A percentile compares a stretch with the other conserved stretches of the same genome.
These are phyloP conservation scores for Python bivittatus DNA, from an alignment of 2,113 vertebrate species.

Conservation along the genomic window DNA sequence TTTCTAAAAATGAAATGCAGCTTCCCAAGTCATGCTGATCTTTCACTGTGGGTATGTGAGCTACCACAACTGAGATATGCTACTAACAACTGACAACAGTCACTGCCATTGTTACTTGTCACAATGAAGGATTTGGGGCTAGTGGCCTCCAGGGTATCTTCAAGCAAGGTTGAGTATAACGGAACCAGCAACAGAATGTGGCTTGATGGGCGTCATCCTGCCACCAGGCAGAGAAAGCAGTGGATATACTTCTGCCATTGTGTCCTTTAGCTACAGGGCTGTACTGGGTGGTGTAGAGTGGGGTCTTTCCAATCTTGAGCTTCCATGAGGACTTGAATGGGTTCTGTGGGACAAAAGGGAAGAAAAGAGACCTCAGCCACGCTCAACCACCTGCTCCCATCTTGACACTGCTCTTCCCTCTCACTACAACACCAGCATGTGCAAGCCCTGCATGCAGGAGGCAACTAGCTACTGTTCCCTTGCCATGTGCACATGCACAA, in stretches of 20 bases:
- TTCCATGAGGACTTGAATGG: neutral
- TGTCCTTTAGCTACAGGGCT: neutral
- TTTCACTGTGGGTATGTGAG: neutral
- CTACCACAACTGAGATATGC: neutral
- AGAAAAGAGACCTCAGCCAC: too few species aligned
- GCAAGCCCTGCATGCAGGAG: neutral
- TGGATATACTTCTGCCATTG: neutral
- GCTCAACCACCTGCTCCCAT: neutral
- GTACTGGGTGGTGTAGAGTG: neutral
- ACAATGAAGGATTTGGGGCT: neutral
- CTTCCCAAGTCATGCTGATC: neutral
- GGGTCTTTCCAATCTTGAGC: neutral
- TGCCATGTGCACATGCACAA: neutral
- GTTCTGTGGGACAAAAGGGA: neutral
- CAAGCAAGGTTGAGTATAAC: neutral
- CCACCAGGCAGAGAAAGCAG: neutral
- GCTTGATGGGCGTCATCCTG: neutral
- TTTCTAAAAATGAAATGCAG: neutral
- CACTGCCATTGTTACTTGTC: neutral
- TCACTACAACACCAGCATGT: neutral
- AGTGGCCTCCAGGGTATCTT: neutral
- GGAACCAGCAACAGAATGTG: neutral
- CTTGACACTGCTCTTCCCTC: neutral
- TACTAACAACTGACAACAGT: neutral
- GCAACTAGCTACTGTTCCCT: neutral